phyloP scores from a whole-genome alignment of 2,888 invertebrate species.

The Papilio elwesi region DNA sequence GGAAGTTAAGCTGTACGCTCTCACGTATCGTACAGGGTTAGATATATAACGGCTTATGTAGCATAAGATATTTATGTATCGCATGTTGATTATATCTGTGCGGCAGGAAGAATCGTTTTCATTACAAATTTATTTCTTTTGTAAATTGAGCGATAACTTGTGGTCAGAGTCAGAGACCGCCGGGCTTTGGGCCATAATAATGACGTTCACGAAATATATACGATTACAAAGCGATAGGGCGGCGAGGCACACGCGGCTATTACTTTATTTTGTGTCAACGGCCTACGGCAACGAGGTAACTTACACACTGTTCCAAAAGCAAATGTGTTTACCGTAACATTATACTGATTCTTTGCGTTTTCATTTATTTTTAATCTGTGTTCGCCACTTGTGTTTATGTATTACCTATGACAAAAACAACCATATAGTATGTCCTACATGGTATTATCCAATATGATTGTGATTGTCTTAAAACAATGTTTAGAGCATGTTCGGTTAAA shows the following conservation, averaged over 20 bases:
- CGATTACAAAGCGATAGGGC: conserved; percentile 60
- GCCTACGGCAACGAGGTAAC: conserved; percentile 41
- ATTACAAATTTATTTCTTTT: conserved; percentile 64
- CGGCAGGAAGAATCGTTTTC: conserved; percentile 51
- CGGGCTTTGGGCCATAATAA: conserved; percentile 61
- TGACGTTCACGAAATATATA: conserved; percentile 62
- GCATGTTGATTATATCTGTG: conserved; percentile 47
- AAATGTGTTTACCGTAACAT: conserved; percentile 16
- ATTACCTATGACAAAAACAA: background rate
- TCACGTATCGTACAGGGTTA: background rate
- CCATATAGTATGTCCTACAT: background rate
- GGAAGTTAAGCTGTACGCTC: conserved; percentile 22
- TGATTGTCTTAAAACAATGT: too few relatives aligned
- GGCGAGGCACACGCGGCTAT: conserved; percentile 48
- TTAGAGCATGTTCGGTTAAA: too few relatives aligned
- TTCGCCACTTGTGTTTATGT: conserved; percentile 17
- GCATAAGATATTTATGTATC: too few relatives aligned
- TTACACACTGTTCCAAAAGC: conserved; percentile 6
- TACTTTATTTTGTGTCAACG: conserved; percentile 60
- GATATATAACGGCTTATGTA: conserved; percentile 5
- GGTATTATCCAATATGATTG: too few relatives aligned
- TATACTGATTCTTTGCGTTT: conserved; percentile 20
- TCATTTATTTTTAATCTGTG: conserved; percentile 35
- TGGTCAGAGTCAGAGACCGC: conserved; percentile 61
- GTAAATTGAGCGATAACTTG: conserved; percentile 75